Base-by-base conservation (phyloP, 2,797 vertebrate species). In the Bovichtus variegatus region DNA sequence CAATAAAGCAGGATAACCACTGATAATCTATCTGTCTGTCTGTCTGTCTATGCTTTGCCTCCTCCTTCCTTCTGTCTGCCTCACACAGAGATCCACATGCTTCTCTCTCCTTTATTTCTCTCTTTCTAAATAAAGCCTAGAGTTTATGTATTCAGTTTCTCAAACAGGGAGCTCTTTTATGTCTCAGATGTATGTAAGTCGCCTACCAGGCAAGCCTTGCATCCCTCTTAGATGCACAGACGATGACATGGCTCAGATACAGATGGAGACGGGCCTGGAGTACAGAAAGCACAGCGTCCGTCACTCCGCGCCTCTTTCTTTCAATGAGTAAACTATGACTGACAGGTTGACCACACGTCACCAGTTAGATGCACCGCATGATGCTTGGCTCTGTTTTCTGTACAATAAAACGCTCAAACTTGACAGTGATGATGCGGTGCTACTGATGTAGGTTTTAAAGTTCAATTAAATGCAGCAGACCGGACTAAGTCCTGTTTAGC, bases 141-240 rank as follows among this genome's bases (percentile, higher is more conserved):
- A 77, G 79, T 81, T 89, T 85, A 80, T 74, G 76, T 76, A 76
- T 89, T 86, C 76, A 83, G 64, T 54, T 21, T 75, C 80, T 92
- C 83, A 78, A 78, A 84, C 71, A 25, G 74, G 71, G 61, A 65
- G 76, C 65, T 80, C 84, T 86, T 87, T 91, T 63, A 78, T 84
- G 81, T 83, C 82, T 91, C 74, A 81, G 81, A 81, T 81, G 74
- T 68, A 71, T 46, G 78, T 84, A 77, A 62, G 62, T 72, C 78
- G 78, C 75, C 89, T 90, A 83, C 82, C 84, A 91, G 88, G 83
- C 83, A 46, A 53, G 72, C 25, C 58, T 81, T 31, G 59, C 75
- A 67, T 84, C 83, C 89, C 72, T 78, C 49, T 76, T 29, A 55
- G 51, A 85, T 15, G 21, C 13, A 40, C 54, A 41, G 78, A 79